phyloP scores from a whole-genome alignment of 1,140 invertebrate genomes.

The Heliconius hermathena region DNA sequence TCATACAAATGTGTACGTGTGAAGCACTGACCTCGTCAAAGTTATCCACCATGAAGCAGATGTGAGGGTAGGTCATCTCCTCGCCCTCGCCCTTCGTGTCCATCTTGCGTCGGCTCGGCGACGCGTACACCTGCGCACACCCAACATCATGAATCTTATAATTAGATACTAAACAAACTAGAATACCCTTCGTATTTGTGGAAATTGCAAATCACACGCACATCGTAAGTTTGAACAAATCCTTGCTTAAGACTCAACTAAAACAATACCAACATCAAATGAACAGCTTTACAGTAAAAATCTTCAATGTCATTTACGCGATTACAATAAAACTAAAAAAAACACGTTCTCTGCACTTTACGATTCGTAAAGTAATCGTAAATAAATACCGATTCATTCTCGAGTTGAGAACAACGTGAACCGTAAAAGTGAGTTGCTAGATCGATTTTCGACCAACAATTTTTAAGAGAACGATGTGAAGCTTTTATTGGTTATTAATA shows the following conservation, averaged over 20 bases:
- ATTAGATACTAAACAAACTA: neutral
- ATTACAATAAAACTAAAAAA: neutral
- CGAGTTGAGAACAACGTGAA: slow-evolving; percentile 2
- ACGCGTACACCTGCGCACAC: slow-evolving; percentile 92
- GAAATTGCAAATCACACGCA: too few species aligned
- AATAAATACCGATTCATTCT: slow-evolving; percentile 4
- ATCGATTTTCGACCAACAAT: neutral
- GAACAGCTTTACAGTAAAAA: neutral
- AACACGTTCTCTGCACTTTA: neutral
- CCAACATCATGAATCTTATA: neutral
- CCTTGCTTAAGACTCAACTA: neutral
- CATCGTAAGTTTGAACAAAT: slow-evolving; percentile 20
- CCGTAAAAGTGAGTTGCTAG: neutral
- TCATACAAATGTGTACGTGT: too few species aligned
- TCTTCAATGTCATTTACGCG: neutral
- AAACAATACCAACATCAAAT: neutral
- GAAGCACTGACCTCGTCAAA: slow-evolving; percentile 93
- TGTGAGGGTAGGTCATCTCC: slow-evolving; percentile 99
- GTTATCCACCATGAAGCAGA: slow-evolving; percentile 99
- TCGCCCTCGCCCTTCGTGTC: slow-evolving; percentile 98
- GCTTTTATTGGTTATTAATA: neutral
- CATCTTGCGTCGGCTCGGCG: slow-evolving; percentile 97
- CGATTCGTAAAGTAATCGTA: neutral
- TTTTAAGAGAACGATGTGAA: neutral
- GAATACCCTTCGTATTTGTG: neutral